phyloP scores from a whole-genome alignment of 2,888 invertebrate species.

The Podabrus alpinus region DNA sequence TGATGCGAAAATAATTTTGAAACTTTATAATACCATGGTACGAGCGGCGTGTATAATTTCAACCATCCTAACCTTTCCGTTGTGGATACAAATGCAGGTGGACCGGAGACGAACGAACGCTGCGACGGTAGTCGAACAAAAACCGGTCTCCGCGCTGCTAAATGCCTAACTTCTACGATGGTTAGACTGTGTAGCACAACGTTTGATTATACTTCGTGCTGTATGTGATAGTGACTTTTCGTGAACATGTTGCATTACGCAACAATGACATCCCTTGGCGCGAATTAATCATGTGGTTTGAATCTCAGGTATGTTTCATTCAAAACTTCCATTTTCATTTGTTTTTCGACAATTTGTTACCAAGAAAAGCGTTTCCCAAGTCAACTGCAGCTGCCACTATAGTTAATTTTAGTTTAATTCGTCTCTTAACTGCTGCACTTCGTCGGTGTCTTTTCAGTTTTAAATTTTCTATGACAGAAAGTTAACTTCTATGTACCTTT shows the following conservation, averaged over 20 bases:
- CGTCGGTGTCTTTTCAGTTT: neutral
- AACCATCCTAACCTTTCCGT: conserved; percentile 52
- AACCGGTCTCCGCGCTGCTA: conserved; percentile 53
- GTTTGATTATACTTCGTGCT: conserved; percentile 45
- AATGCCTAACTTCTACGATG: conserved; percentile 44
- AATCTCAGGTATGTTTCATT: conserved; percentile 53
- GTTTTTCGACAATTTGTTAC: neutral
- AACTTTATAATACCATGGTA: conserved; percentile 24
- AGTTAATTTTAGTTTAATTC: neutral
- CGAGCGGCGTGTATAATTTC: conserved; percentile 31
- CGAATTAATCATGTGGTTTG: conserved; percentile 57
- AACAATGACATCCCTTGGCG: conserved; percentile 52
- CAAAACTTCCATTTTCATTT: neutral
- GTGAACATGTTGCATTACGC: conserved; percentile 54
- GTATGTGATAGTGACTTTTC: conserved; percentile 46
- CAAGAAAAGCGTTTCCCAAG: neutral
- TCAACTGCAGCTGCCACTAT: neutral
- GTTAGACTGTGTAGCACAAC: conserved; percentile 48
- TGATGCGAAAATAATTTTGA: conserved; percentile 23
- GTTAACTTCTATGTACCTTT: neutral
- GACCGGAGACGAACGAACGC: conserved; percentile 54
- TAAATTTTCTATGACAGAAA: neutral
- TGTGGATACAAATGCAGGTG: conserved; percentile 59
- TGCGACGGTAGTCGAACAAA: conserved; percentile 50
- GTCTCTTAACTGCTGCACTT: neutral